Percentiles rank a stretch among this genome's conserved stretches.
These are phyloP conservation scores for Andrena chrysosceles DNA, from an alignment of 2,888 invertebrate genomes.

Conservation along the genomic window DNA sequence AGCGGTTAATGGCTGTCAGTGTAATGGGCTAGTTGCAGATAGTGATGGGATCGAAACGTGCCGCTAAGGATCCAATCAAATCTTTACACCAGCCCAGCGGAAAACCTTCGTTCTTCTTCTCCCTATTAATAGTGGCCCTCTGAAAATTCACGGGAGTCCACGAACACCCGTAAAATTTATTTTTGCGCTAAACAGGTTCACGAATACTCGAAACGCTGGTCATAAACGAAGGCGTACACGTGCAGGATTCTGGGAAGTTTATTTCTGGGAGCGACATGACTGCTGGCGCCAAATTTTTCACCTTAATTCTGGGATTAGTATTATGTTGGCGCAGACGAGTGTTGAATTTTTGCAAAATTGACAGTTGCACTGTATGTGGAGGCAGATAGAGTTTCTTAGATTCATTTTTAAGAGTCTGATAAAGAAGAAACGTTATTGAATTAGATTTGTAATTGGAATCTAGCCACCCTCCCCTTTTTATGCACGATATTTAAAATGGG, in stretches of 20 bases:
- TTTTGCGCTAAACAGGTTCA: neutral
- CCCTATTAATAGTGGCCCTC: neutral
- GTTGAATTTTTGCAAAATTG: no score
- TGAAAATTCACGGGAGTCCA: neutral
- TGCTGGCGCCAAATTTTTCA: neutral
- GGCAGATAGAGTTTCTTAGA: no score
- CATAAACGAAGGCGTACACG: neutral
- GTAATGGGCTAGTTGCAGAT: constrained; percentile 42
- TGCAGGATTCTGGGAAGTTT: neutral
- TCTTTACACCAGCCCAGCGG: neutral
- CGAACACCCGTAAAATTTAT: constrained; percentile 30
- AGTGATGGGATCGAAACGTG: constrained; percentile 47
- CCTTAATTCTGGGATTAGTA: no score
- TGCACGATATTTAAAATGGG: no score
- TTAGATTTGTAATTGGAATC: no score
- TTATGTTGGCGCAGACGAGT: no score
- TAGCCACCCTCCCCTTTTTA: no score
- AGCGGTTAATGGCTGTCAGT: constrained; percentile 54
- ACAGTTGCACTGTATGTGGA: no score
- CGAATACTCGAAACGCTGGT: neutral
- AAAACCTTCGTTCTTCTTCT: neutral
- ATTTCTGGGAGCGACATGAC: neutral
- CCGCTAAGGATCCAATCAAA: neutral
- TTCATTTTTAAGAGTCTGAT: no score
- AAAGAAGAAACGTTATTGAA: no score